Base-by-base conservation (phyloP, 2,113 vertebrate species). In the Climacteris rufus region DNA sequence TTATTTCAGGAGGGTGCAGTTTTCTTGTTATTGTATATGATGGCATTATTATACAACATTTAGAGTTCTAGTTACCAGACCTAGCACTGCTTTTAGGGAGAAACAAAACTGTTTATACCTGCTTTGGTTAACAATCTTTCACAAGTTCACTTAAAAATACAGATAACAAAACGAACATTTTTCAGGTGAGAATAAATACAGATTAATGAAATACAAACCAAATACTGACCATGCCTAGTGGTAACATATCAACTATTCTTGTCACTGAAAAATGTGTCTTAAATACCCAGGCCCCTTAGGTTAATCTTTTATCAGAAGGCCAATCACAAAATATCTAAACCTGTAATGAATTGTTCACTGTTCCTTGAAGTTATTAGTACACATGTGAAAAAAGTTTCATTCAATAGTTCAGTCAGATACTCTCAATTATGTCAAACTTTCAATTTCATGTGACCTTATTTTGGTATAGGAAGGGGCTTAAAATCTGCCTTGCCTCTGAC, bases 321-420 rank as follows among this genome's bases (percentile, higher is more conserved):
- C 74, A 94, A 59, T 94, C 95, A 56, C 89, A 97, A 97, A 97
- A 94, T 86, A 69, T 93, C 94, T 94, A 93, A 95, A 95, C 72
- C 90, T 10, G 2, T 47, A 53, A 87, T 87, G 68, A 64, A 63
- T 47, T 82, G 57, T 47, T 96, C 35, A 49, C 27, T 95, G 68
- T 78, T 91, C 66, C 69, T 88, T 64, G 52, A 71, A 92, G 77
- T 82, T 94, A 37, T 95, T 68, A 52, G 63, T 54, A 63, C 53
- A 39, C 40, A 75, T 80, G 40, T 37, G 47, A 45, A 74, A 45
- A 63, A 74, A 21, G 8, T 24, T 83, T 61, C 54, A 45, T 49
- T 77, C 60, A 88, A 11, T 82, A 93, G 24, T 74, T 86, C 45
- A 65, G 47, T 79, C 56, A 37, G 10, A 94, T 70, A 39, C 35